Base-by-base conservation (phyloP, 2,113 vertebrate genomes). In the Ceuthmochares aereus region DNA sequence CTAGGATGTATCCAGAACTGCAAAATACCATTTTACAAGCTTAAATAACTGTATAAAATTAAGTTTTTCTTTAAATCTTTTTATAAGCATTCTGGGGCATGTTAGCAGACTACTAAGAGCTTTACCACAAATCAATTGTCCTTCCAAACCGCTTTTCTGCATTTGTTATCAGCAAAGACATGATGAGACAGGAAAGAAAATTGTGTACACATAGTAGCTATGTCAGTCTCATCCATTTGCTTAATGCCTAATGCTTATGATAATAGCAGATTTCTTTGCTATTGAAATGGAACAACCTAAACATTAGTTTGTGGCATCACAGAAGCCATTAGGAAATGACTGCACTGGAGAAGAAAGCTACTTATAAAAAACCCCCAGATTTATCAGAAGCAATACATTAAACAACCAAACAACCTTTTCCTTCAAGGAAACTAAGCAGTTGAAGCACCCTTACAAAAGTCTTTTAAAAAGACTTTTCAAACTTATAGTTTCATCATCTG, bases 101-200 rank as follows among this genome's bases (percentile, higher is more conserved):
- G 72, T 80, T 84, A 90, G 43, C 29, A 64, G 60, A 49, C 43
- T 72, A 55, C 52, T 74, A 93, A 69, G 36, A 77, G 26, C 60
- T 58, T 76, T 76, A 67, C 42, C 30, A 70, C 40, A 66, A 81
- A 91, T 56, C 76, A 40, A 84, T 19, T 72, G 47, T 74, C 37
- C 58, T 83, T 83, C 66, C 47, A 75, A 56, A 79, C 68, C 67
- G 68, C 22, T 59, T 94, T 90, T 80, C 34, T 45, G 22, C 37
- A 74, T 92, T 95, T 93, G 12, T 67, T 86, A 88, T 72, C 82
- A 72, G 60, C 26, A 81, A 95, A 74, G 60, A 59, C 68, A 80
- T 21, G 15, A 94, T 55, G 45, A 94, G 55, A 74, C 72, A 84
- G 32, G 79, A 93, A 74, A 92, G 25, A 72, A 83, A 92, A 86